Evolutionary conservation across 2,113 vertebrate species (phyloP).

Genomic region (Carettochelys insculpta): DNA sequence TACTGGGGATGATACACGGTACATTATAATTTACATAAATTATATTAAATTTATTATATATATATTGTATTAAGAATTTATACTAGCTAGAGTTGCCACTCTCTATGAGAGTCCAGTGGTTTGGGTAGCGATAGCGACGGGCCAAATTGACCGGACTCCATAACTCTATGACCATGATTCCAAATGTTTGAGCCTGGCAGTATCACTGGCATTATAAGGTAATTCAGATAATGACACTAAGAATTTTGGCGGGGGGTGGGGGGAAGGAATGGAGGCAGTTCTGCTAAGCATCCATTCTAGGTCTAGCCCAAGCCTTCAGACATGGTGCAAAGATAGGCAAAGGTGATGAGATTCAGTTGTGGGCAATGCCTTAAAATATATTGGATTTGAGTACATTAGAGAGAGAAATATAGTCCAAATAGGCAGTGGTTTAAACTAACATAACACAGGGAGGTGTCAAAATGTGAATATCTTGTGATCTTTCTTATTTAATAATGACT

Average conservation of each 20-base stretch:
- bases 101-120: not conserved
- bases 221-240: not conserved
- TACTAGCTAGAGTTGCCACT: not conserved
- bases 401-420: not conserved
- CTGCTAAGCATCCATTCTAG: not conserved
- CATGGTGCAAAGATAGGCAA: not conserved
- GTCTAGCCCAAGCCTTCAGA: not conserved
- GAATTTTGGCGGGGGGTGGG: no score
- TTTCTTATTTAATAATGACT: not conserved
- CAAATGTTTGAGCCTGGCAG: not conserved
- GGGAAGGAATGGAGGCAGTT: not conserved
- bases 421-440: not conserved
- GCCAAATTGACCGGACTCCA: not conserved
- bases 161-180: not conserved
- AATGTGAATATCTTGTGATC: not conserved
- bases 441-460: not conserved
- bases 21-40: no score
- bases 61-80: not conserved
- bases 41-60: no score
- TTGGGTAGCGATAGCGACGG: not conserved
- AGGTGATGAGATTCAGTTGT: not conserved
- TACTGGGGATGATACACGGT: not conserved
- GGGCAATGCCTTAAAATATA: not conserved
- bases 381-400: not conserved
- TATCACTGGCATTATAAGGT: not conserved